Evolutionary conservation across 2,888 invertebrate species (phyloP).

Genomic region (Brachyopa scutellaris): DNA sequence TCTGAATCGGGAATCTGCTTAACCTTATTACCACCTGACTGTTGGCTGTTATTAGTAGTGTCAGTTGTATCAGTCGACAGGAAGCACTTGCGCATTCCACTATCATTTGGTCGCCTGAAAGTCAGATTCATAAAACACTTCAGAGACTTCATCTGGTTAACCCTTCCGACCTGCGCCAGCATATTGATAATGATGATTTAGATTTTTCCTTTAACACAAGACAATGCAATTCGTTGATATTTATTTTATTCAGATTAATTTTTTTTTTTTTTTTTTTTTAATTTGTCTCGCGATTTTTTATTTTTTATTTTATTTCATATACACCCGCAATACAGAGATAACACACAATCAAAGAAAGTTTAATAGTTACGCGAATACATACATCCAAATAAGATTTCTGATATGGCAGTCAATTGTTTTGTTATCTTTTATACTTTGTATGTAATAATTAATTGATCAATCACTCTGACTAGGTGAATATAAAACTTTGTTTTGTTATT

Average conservation of each 20-base stretch:
- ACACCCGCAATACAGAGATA: conserved; percentile 26
- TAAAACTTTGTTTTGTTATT: conserved; percentile 2
- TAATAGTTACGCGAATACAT: conserved; percentile 78
- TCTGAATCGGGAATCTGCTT: conserved; percentile 80
- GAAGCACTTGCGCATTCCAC: conserved; percentile 48
- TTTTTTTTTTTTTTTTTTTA: conserved; percentile 11
- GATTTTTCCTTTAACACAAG: not conserved
- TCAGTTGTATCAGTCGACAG: conserved; percentile 50
- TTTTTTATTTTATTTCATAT: conserved; percentile 34
- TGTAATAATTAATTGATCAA: conserved; percentile 5
- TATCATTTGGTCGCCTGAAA: conserved; percentile 27
- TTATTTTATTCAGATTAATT: not conserved
- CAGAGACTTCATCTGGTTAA: conserved; percentile 50
- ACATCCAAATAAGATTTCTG: not conserved
- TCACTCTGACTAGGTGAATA: conserved; percentile 19
- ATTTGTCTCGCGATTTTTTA: conserved; percentile 8
- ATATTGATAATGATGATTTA: conserved; percentile 21
- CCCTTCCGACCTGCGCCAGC: conserved; percentile 55
- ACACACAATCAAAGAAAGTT: conserved; percentile 78
- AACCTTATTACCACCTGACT: conserved; percentile 63
- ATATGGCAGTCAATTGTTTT: conserved; percentile 23
- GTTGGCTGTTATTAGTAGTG: conserved; percentile 78
- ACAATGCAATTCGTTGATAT: conserved; percentile 11
- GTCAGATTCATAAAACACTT: conserved; percentile 31
- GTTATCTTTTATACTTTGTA: not conserved